Evolutionary conservation across 2,797 vertebrate species (phyloP).

Genomic region (Siniperca scherzeri): DNA sequence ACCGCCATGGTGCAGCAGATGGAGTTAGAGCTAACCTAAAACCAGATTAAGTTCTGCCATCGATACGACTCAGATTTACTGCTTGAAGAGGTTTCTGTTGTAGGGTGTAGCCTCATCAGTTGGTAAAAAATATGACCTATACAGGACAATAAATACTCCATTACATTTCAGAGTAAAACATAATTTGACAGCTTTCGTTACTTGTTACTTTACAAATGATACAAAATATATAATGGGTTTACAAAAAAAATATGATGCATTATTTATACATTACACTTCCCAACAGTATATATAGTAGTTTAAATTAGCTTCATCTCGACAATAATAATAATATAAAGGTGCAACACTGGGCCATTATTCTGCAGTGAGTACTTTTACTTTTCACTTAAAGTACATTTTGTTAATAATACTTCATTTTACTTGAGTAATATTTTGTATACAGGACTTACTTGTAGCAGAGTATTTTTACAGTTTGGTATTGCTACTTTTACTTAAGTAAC

Average conservation of each 20-base stretch:
- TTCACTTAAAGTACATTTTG: background rate
- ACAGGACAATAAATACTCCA: background rate
- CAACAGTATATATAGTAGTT: background rate
- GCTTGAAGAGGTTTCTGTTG: slow-evolving; percentile 17
- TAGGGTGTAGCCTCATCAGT: background rate
- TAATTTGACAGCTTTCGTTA: background rate
- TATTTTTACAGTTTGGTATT: background rate
- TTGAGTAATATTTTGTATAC: background rate
- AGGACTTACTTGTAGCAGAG: too few relatives aligned
- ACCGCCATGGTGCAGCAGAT: slow-evolving; percentile 57
- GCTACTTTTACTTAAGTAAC: background rate
- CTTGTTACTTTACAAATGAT: background rate
- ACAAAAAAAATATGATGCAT: background rate
- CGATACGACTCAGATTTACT: slow-evolving; percentile 55
- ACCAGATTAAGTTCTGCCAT: slow-evolving; percentile 70
- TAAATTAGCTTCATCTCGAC: background rate
- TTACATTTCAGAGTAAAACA: background rate
- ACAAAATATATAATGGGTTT: background rate
- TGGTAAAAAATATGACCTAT: background rate
- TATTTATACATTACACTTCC: background rate
- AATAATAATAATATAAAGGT: background rate
- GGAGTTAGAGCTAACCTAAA: slow-evolving; percentile 60
- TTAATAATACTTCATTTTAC: background rate
- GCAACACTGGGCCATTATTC: background rate
- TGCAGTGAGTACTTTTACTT: background rate